phyloP scores from a whole-genome alignment of 2,113 vertebrate species.

The Progne subis region DNA sequence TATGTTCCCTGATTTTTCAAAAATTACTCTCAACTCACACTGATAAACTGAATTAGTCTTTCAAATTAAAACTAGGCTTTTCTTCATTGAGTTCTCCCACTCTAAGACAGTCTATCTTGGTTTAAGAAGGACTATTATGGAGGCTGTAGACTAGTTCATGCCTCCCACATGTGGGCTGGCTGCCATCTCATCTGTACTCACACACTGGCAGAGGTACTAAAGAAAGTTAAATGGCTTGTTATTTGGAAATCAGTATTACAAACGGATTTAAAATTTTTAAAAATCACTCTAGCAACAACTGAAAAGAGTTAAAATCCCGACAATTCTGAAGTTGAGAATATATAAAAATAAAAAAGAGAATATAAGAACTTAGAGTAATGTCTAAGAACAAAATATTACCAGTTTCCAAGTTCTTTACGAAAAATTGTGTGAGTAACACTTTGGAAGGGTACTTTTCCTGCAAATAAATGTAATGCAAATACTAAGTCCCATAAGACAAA shows the following conservation, averaged over 20 bases:
- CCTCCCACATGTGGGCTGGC: not conserved
- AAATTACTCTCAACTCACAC: not conserved
- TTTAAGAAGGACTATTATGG: not conserved
- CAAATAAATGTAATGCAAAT: conserved; percentile 33
- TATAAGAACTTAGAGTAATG: not conserved
- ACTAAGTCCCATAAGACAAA: not conserved
- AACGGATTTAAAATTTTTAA: not conserved
- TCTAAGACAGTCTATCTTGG: not conserved
- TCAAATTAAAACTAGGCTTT: not conserved
- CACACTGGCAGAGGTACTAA: not conserved
- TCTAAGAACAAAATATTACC: not conserved
- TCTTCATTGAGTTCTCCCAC: not conserved
- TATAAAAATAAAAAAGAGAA: not conserved
- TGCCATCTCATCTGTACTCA: not conserved
- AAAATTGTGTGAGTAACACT: not conserved
- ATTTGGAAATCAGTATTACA: not conserved
- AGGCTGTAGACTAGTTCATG: not conserved
- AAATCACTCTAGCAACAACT: not conserved
- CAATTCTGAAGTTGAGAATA: not conserved
- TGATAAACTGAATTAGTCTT: not conserved
- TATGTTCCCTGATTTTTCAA: not conserved
- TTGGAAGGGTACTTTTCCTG: not conserved
- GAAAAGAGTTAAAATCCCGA: not conserved
- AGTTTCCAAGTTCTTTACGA: not conserved
- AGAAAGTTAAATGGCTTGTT: not conserved